Evolutionary conservation across 1,140 invertebrate species (phyloP).

Genomic region (Halyomorpha halys): DNA sequence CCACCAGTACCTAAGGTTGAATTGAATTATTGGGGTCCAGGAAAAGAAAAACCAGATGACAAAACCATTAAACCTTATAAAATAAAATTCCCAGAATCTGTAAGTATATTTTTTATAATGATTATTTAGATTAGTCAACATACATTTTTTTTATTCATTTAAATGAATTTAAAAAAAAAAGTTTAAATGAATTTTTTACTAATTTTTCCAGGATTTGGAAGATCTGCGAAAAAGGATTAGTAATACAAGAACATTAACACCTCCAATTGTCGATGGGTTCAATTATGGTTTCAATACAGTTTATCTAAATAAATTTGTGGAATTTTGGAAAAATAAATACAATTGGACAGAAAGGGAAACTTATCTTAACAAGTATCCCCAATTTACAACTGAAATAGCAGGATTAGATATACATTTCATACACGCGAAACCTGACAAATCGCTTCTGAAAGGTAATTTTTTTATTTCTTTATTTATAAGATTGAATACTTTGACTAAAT

Average conservation of each 20-base stretch:
- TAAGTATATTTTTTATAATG: too few relatives aligned
- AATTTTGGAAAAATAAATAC: slow-evolving; percentile 63
- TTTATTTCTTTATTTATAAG: too few relatives aligned
- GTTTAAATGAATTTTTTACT: too few relatives aligned
- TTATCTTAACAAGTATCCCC: slow-evolving; percentile 56
- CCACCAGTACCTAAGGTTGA: background rate
- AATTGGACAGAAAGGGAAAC: slow-evolving; percentile 58
- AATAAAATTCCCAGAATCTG: background rate
- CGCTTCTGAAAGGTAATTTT: slow-evolving; percentile 4
- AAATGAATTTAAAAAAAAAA: too few relatives aligned
- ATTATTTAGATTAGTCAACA: too few relatives aligned
- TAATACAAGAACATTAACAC: slow-evolving; percentile 11
- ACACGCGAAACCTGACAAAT: slow-evolving; percentile 43
- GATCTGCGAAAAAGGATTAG: slow-evolving; percentile 15
- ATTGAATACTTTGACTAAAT: too few relatives aligned
- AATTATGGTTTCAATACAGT: slow-evolving; percentile 66
- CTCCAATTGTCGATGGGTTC: slow-evolving; percentile 59
- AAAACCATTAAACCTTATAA: background rate
- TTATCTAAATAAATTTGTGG: slow-evolving; percentile 51
- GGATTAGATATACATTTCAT: slow-evolving; percentile 67
- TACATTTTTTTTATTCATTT: too few relatives aligned
- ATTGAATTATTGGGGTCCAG: background rate
- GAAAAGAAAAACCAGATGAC: background rate
- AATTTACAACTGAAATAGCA: slow-evolving; percentile 57
- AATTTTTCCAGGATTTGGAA: slow-evolving; percentile 19